Evolutionary conservation across 2,797 vertebrate species (phyloP).

Genomic region (Myripristis jacobus): DNA sequence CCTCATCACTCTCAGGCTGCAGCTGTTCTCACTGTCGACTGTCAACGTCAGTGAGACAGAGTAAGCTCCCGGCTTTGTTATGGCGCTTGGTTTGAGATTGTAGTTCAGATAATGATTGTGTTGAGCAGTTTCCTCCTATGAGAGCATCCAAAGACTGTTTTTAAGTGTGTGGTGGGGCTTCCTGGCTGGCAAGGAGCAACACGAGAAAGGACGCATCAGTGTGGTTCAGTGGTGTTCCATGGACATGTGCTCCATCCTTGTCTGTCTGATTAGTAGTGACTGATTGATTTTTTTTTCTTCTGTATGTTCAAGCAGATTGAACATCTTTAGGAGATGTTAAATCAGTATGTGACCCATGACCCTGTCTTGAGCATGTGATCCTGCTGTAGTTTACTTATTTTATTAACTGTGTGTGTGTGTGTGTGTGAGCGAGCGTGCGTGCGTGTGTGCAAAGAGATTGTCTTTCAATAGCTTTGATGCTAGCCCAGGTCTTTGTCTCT

Average conservation of each 20-base stretch:
- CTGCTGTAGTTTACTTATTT: conserved; percentile 7
- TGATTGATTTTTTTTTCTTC: neutral
- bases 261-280: neutral
- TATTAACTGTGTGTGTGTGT: neutral
- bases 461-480: conserved; percentile 26
- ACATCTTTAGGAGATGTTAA: conserved; percentile 24
- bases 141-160: conserved; percentile 8
- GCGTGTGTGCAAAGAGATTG: conserved; percentile 18
- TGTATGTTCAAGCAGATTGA: conserved; percentile 8
- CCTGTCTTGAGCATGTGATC: neutral
- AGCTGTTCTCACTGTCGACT: conserved; percentile 20
- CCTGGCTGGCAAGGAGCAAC: conserved; percentile 5
- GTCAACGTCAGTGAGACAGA: conserved; percentile 11
- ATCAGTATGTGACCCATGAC: conserved; percentile 14
- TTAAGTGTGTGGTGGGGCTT: conserved; percentile 14
- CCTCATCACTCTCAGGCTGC: neutral
- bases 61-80: conserved; percentile 41
- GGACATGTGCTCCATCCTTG: neutral
- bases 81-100: conserved; percentile 26
- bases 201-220: neutral
- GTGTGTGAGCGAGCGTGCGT: neutral
- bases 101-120: conserved; percentile 40
- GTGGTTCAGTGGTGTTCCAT: neutral
- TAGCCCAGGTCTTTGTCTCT: conserved; percentile 11
- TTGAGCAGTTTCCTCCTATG: conserved; percentile 34